Evolutionary conservation across 1,140 invertebrate species (phyloP), one percentile per base, ranked within the genome.

Genomic region (Xylocopa sonorina): DNA sequence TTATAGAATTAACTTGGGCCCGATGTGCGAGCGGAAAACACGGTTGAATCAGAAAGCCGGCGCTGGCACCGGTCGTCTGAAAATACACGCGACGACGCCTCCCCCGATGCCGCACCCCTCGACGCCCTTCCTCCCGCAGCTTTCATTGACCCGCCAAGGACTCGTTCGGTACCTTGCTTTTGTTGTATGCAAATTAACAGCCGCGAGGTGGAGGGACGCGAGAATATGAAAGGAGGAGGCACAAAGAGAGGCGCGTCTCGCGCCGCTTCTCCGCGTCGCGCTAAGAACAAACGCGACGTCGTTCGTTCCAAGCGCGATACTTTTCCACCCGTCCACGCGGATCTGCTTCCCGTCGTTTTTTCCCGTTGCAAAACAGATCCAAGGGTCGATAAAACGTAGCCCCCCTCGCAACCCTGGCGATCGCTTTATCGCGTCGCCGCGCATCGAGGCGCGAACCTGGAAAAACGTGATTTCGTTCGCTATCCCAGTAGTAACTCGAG

Each of bases 121-220:
- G 41, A 57, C 53, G 53, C 64, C 53, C 41, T 50, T 66, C 50
- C 16, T 18, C 34, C 16, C 73, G 27, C 9, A 4, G 50, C 74
- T 68, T 77, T 77, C 74, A 77, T 77, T 77, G 74, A 77, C 74
- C 74, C 43, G 51, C 64, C 74, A 77, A 77, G 74, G 64, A 77
- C 74, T 69, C 50, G 29, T 43, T 21, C 41, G 14, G 41, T 68
- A 48, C 64, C 29, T 77, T 48, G 51, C 74, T 77, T 77, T 77
- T 69, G 64, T 68, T 58, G 64, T 57, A 77, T 58, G 64, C 24
- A 69, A 77, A 77, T 69, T 77, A 77, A 69, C 64, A 58, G 73
- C 14, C 29, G 29, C n/a, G n/a, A n/a, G n/a, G n/a, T n/a, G n/a
- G n/a, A 51, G 51, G 67, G 48, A 76, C 29, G 50, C 38, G 62